Percentiles rank a stretch among this genome's conserved stretches.
phyloP scores from a whole-genome alignment of 2,797 vertebrate species.

The Myoxocephalus aenaeus region DNA sequence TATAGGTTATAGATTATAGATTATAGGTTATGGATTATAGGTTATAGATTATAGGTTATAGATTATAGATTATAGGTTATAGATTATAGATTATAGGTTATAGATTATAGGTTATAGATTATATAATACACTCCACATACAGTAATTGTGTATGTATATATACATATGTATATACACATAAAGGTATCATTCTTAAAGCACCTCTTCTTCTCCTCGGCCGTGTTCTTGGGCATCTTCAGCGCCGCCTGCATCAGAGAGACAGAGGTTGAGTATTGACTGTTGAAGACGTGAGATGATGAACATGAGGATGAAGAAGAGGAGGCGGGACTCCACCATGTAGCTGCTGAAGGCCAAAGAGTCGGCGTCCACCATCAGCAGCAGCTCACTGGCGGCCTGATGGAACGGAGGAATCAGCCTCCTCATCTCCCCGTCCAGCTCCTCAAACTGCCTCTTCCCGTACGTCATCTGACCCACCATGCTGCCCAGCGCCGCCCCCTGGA shows the following conservation, averaged over 20 bases:
- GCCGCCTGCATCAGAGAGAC: slow-evolving; percentile 83
- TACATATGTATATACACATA: too few species aligned
- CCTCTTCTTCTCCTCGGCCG: slow-evolving; percentile 74
- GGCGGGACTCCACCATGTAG: slow-evolving; percentile 85
- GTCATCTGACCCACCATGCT: slow-evolving; percentile 98
- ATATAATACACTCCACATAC: too few species aligned
- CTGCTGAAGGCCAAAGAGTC: slow-evolving; percentile 87
- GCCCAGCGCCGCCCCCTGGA: slow-evolving; percentile 91
- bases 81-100: too few species aligned
- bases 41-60: too few species aligned
- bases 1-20: too few species aligned
- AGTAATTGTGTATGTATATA: too few species aligned
- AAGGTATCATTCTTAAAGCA: too few species aligned
- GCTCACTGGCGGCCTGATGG: slow-evolving; percentile 82
- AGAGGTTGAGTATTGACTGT: not conserved
- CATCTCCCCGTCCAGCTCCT: slow-evolving; percentile 89
- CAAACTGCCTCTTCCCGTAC: slow-evolving; percentile 92
- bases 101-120: too few species aligned
- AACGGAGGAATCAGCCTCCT: slow-evolving; percentile 90
- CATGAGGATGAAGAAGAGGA: too few species aligned
- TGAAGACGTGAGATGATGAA: too few species aligned
- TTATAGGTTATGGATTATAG: too few species aligned
- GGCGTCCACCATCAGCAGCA: slow-evolving; percentile 86
- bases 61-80: too few species aligned
- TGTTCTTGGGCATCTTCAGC: slow-evolving; percentile 89